Evolutionary conservation across 35 echinoderm and acorn worm species (phyloP), one percentile per base, ranked within the genome.

Genomic region (Eucidaris tribuloides): DNA sequence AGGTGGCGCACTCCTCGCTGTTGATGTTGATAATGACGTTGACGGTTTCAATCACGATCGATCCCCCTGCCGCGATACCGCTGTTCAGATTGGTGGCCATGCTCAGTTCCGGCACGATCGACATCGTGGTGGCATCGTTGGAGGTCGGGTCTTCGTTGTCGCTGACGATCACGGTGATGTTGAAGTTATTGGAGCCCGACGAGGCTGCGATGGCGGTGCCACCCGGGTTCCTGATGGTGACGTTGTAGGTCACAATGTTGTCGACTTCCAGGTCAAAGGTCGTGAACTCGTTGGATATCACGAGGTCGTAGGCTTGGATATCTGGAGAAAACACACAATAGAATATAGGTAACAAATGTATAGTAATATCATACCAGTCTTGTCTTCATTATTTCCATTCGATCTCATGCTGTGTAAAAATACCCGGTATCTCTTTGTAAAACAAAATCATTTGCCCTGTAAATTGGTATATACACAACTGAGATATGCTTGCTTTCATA

Each of bases 21-120:
- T 83, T 43, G 28, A 92, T 83, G 56, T 86, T 87, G 49, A 92
- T 81, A 74, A 87, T 87, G 22, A 79, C 82, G 52, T 87, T 49
- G 13, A 82, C 50, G 34, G 17, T 64, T n/a, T 34, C 71, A 9
- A 92, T 77, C 27, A 64, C 78, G n/a, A 92, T 62, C 38, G 55
- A 56, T 0, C 24, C 42, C 2, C 90, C 84, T 15, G 84, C 77
- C 14, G 32, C 30, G 38, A 92, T 87, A 14, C 54, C 84, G 22
- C 77, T 32, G 22, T 43, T 49, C 20, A 87, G 54, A 63, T 92
- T 92, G 0, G 65, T 81, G 1, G 90, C 46, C 2, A 27, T 61
- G 5, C 45, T 77, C 70, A 66, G n/a, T 3, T 65, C 36, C 7
- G 84, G 62, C 0, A 20, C 41, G 30, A 86, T 57, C 15, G 6